Evolutionary conservation across 2,888 invertebrate genomes (phyloP).

Genomic region (Lymantria dispar): DNA sequence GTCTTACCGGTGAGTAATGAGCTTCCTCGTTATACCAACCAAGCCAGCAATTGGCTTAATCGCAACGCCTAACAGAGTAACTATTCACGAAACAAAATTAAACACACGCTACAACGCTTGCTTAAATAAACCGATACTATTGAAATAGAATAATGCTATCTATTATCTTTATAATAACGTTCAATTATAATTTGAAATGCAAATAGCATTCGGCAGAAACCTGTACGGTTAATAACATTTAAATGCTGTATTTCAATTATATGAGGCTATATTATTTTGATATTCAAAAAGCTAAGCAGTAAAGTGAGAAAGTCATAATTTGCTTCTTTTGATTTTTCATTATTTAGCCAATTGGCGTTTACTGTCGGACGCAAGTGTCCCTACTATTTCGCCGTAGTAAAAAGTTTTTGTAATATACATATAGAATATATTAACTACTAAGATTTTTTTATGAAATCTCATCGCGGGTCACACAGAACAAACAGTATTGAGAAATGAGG

Average conservation of each 20-base stretch:
- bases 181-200: neutral
- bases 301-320: too few relatives aligned
- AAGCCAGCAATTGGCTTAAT: slow-evolving; percentile 31
- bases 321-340: too few relatives aligned
- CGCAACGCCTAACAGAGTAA: slow-evolving; percentile 18
- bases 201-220: too few relatives aligned
- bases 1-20: slow-evolving; percentile 30
- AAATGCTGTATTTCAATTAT: too few relatives aligned
- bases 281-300: too few relatives aligned
- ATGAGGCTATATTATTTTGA: too few relatives aligned
- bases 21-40: slow-evolving; percentile 31
- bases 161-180: neutral
- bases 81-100: slow-evolving; percentile 23
- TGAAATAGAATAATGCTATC: neutral
- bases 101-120: slow-evolving; percentile 8
- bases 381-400: too few relatives aligned
- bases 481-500: slow-evolving; percentile 72
- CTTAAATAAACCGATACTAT: slow-evolving; percentile 9
- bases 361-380: too few relatives aligned
- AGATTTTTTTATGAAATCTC: slow-evolving; percentile 5
- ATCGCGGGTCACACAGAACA: slow-evolving; percentile 54
- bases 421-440: neutral
- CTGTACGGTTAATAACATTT: too few relatives aligned
- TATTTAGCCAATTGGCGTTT: too few relatives aligned
- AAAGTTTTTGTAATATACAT: neutral